Evolutionary conservation across 2,888 invertebrate genomes (phyloP), one percentile per base, ranked within the genome.

Genomic region (Trisateles emortualis): DNA sequence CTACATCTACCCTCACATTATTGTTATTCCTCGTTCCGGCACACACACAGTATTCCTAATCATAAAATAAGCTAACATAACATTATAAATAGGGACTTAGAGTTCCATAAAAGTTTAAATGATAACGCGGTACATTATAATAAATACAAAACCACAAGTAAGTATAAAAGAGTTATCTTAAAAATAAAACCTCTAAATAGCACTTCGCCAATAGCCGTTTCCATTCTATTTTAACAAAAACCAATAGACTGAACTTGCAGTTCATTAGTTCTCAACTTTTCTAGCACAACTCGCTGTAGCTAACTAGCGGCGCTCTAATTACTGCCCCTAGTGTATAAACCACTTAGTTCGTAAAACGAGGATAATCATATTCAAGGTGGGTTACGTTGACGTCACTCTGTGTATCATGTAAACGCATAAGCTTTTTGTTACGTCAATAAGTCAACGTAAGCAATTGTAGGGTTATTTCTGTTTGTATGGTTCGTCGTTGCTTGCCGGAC

Each of bases 311-410:
- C 39, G 26, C 61, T 52, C 41, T 69, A 61, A 68, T 68, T 57
- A 49, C 57, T 59, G 51, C 43, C 52, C 50, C 29, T 14, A 38
- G 51, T 48, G 52, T 49, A 39, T 68, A 65, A 61, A 65, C 52
- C 53, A 48, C 48, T 64, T 57, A 52, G 43, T 65, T 61, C 42
- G 44, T 65, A 51, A 65, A 68, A 68, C 32, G 57, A 52, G 54
- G 54, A 52, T 57, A 61, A 55, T 68, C 50, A 65, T 55, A 61
- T 69, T 69, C 57, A 65, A 43, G 36, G 43, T 53, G 51, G 32
- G n/a, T 35, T 16, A 39, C 54, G 59, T 52, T 63, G 64, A 54
- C 64, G 44, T 52, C 59, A 54, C 54, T 35, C 11, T 26, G 43
- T 33, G 22, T 16, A 43, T 43, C 47, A 35, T 39, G 35, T 38